phyloP scores from a whole-genome alignment of 2,797 vertebrate species.

The Rhyacichthys aspro region DNA sequence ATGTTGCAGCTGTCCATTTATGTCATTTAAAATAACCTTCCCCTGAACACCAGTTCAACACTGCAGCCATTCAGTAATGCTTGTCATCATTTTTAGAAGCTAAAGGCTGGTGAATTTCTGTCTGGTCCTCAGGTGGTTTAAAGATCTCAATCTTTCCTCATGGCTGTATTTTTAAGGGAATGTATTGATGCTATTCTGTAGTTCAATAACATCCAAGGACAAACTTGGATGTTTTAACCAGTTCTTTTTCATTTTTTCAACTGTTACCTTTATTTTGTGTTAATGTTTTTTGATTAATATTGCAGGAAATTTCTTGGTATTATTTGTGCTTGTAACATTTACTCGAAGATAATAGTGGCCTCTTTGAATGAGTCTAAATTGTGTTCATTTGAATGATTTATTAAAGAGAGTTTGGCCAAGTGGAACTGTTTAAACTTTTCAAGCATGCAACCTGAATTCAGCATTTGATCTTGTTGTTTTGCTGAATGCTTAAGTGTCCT shows the following conservation, averaged over 20 bases:
- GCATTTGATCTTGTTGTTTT: slow-evolving; percentile 57
- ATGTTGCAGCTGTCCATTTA: slow-evolving; percentile 17
- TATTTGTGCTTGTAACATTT: slow-evolving; percentile 34
- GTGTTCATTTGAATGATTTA: slow-evolving; percentile 31
- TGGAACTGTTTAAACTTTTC: slow-evolving; percentile 59
- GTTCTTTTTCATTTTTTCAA: slow-evolving; percentile 30
- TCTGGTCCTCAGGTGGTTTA: slow-evolving; percentile 69
- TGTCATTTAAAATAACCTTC: slow-evolving; percentile 38
- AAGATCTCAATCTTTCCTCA: slow-evolving; percentile 69
- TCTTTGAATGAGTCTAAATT: slow-evolving; percentile 52
- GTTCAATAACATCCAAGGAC: slow-evolving; percentile 63
- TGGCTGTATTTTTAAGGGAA: slow-evolving; percentile 54
- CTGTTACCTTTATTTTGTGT: slow-evolving; percentile 30
- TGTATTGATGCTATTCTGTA: slow-evolving; percentile 53
- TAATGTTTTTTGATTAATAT: slow-evolving; percentile 40
- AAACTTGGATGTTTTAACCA: slow-evolving; percentile 61
- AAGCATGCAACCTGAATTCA: slow-evolving; percentile 54
- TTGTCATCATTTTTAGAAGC: slow-evolving; percentile 47
- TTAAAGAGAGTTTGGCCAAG: slow-evolving; percentile 39
- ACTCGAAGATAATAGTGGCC: slow-evolving; percentile 26
- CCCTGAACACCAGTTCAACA: slow-evolving; percentile 19
- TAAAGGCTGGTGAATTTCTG: slow-evolving; percentile 49
- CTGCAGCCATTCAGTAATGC: slow-evolving; percentile 28
- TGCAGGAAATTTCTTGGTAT: slow-evolving; percentile 28
- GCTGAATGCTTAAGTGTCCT: slow-evolving; percentile 58